Percentiles rank a stretch among this genome's conserved stretches.
These are phyloP conservation scores for Tipula unca DNA, from an alignment of 2,888 invertebrate species.

Conservation along the genomic window DNA sequence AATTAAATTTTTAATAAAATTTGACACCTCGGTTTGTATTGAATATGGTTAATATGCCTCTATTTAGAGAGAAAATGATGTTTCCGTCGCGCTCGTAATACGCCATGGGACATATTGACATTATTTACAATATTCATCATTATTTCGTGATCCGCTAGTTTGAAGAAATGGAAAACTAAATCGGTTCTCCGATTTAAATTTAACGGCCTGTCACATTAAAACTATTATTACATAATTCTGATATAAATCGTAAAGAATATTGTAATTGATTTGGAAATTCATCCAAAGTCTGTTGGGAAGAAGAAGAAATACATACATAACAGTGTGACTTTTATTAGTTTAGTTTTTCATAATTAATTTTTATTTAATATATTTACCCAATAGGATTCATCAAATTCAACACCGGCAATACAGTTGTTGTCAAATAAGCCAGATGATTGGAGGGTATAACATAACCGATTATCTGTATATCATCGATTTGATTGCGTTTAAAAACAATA, in stretches of 20 bases:
- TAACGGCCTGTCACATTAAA: slow-evolving; percentile 32
- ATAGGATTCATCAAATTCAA: slow-evolving; percentile 49
- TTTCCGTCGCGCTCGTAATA: slow-evolving; percentile 71
- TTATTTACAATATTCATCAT: slow-evolving; percentile 66
- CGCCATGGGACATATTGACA: slow-evolving; percentile 77
- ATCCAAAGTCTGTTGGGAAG: slow-evolving; percentile 32
- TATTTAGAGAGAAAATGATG: too few species aligned
- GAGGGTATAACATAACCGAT: background rate
- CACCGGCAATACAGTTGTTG: slow-evolving; percentile 42
- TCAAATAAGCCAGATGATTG: background rate
- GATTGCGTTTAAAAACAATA: background rate
- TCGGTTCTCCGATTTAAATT: slow-evolving; percentile 57
- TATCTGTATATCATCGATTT: background rate
- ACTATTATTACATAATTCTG: slow-evolving; percentile 45
- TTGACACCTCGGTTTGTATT: too few species aligned
- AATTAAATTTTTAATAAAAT: too few species aligned
- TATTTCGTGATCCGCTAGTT: slow-evolving; percentile 56
- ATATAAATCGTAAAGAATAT: slow-evolving; percentile 55
- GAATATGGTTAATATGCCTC: too few species aligned
- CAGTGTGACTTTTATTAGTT: background rate
- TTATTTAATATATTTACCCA: background rate
- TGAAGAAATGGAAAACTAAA: slow-evolving; percentile 56
- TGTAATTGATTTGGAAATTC: slow-evolving; percentile 44
- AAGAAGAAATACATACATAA: slow-evolving; percentile 18
- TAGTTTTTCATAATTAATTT: background rate